Evolutionary conservation across 2,113 vertebrate genomes (phyloP).

Genomic region (Hydrolagus affinis): DNA sequence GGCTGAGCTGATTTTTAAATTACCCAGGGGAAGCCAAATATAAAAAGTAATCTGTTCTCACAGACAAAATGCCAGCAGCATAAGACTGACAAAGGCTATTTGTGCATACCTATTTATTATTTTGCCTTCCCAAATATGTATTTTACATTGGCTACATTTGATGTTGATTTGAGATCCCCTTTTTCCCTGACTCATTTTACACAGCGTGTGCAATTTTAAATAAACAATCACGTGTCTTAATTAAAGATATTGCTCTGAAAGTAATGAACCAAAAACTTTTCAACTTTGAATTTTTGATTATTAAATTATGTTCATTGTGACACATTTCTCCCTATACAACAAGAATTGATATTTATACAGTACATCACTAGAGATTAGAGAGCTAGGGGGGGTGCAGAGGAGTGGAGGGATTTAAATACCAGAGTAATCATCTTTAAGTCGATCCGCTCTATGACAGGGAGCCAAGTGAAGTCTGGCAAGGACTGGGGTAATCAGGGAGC

Average conservation of each 20-base stretch:
- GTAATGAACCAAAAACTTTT: neutral
- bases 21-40: neutral
- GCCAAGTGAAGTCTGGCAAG: too few relatives aligned
- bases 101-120: neutral
- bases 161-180: slow-evolving; percentile 2
- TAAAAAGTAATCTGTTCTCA: neutral
- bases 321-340: too few relatives aligned
- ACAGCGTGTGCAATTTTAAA: neutral
- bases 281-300: slow-evolving; percentile 2
- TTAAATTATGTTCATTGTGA: neutral
- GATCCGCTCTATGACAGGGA: too few relatives aligned
- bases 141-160: neutral
- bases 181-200: neutral
- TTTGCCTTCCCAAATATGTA: neutral
- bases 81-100: too few relatives aligned
- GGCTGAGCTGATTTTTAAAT: neutral
- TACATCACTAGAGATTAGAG: too few relatives aligned
- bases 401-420: too few relatives aligned
- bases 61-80: neutral
- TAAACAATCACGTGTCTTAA: slow-evolving; percentile 1
- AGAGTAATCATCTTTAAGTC: too few relatives aligned
- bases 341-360: too few relatives aligned
- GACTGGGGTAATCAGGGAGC: too few relatives aligned
- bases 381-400: too few relatives aligned
- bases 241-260: neutral